These are phyloP conservation scores for Lacerta bilineata DNA, from an alignment of 2,797 vertebrate genomes.

Conservation along the genomic window DNA sequence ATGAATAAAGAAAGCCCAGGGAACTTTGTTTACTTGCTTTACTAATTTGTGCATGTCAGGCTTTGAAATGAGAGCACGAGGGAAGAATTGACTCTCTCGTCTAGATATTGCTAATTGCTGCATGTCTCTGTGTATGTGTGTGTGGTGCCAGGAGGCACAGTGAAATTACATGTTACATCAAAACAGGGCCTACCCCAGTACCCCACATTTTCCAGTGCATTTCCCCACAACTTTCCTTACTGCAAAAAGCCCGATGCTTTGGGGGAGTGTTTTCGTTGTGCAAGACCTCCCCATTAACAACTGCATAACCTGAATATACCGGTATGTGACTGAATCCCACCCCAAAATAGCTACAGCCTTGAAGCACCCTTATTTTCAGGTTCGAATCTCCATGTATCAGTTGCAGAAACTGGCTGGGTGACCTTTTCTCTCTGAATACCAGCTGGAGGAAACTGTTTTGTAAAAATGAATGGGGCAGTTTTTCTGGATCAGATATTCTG, in stretches of 20 bases:
- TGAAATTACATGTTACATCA: too few species aligned
- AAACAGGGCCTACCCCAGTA: too few species aligned
- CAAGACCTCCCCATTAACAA: too few species aligned
- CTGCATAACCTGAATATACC: too few species aligned
- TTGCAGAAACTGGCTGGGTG: background rate
- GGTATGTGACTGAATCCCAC: too few species aligned
- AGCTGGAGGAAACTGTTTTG: background rate
- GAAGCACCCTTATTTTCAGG: background rate
- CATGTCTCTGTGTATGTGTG: too few species aligned
- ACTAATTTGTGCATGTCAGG: background rate
- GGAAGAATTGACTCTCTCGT: background rate
- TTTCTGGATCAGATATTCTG: background rate
- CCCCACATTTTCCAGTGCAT: too few species aligned
- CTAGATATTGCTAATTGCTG: background rate
- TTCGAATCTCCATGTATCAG: conserved; percentile 1
- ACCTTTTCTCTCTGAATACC: background rate
- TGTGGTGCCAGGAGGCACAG: too few species aligned
- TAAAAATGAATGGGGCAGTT: background rate
- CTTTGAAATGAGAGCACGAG: background rate
- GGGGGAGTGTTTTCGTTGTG: too few species aligned
- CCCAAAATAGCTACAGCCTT: too few species aligned
- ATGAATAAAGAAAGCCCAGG: background rate
- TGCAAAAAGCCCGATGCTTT: too few species aligned
- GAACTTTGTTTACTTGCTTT: background rate
- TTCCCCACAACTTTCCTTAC: too few species aligned